phyloP scores from a whole-genome alignment of 2,113 vertebrate species.

The Saguinus imperator region DNA sequence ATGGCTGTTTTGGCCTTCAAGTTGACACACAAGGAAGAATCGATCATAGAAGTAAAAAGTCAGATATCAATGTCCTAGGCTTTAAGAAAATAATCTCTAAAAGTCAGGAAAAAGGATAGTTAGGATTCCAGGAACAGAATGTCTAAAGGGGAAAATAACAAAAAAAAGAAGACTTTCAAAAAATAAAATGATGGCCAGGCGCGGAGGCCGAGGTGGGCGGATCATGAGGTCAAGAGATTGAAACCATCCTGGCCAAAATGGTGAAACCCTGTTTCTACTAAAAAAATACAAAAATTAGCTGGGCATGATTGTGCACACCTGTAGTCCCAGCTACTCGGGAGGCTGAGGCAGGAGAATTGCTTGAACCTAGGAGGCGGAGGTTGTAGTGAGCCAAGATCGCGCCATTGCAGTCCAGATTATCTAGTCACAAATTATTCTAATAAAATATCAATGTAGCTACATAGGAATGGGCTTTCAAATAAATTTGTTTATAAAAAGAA shows the following conservation, averaged over 20 bases:
- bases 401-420: not conserved
- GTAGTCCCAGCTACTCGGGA: no score
- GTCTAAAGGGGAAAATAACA: not conserved
- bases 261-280: no score
- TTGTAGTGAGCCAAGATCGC: no score
- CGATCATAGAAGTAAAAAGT: not conserved
- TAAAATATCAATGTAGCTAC: not conserved
- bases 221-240: no score
- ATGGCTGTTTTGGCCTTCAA: conserved; percentile 5
- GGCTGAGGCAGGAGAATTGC: no score
- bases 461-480: not conserved
- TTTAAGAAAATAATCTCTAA: not conserved
- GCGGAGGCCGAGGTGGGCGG: no score
- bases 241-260: no score
- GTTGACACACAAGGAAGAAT: not conserved
- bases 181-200: not conserved
- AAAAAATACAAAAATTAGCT: no score
- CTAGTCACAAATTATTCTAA: conserved; percentile 9
- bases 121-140: not conserved
- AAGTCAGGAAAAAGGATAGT: not conserved
- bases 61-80: not conserved
- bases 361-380: no score
- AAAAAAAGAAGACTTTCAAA: not conserved
- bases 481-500: not conserved
- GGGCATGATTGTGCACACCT: no score